Conservation (phyloP, 2,113 vertebrate genomes). For the Mesitornis unicolor region DNA sequence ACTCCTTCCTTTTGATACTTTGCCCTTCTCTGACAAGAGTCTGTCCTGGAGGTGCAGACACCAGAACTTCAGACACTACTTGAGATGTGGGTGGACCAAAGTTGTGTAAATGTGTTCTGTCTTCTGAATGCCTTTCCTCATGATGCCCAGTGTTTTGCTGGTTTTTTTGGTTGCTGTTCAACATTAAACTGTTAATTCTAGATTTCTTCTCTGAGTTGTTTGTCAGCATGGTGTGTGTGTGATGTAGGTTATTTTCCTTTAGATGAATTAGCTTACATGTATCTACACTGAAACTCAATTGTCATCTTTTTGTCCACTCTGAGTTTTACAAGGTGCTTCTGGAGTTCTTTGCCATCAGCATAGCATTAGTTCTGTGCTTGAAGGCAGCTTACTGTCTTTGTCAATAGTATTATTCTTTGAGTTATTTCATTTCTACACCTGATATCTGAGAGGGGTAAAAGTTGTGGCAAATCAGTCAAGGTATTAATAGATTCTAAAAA, state of each 20-base stretch:
- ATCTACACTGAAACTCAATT: not conserved
- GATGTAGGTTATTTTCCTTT: not conserved
- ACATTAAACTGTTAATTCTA: not conserved
- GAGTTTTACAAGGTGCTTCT: not conserved
- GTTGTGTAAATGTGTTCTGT: not conserved
- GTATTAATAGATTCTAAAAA: not conserved
- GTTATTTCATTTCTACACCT: rapidly evolving
- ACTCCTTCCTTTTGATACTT: not conserved
- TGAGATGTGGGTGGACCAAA: not conserved
- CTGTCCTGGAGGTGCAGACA: not conserved
- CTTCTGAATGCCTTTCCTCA: not conserved
- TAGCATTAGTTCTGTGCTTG: not conserved
- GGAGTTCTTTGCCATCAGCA: not conserved
- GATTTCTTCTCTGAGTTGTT: not conserved
- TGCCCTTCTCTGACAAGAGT: not conserved
- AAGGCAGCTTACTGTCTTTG: not conserved
- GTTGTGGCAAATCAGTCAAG: not conserved
- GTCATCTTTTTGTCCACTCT: not conserved
- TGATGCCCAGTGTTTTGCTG: not conserved
- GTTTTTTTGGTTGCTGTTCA: not conserved
- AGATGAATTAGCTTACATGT: not conserved
- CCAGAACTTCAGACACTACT: not conserved
- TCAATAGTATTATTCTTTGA: not conserved
- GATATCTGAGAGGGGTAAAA: not conserved
- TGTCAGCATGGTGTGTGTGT: not conserved